Evolutionary conservation across 1,140 invertebrate genomes (phyloP).

Genomic region (Pantala flavescens): DNA sequence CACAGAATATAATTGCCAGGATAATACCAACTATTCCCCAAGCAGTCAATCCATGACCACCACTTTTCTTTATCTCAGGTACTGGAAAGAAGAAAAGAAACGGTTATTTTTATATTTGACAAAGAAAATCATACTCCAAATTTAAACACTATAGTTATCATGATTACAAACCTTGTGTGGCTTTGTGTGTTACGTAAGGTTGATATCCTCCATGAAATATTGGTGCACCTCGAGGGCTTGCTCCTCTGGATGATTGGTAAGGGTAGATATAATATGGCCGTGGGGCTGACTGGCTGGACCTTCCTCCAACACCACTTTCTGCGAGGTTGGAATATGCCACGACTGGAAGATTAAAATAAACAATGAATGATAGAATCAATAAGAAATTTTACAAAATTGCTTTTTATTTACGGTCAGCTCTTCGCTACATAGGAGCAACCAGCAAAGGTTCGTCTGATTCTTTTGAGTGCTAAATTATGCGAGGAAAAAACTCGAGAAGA

Average conservation of each 20-base stretch:
- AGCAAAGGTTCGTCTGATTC: too few relatives aligned
- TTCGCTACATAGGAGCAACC: too few relatives aligned
- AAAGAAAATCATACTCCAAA: neutral
- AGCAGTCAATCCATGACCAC: conserved; percentile 32
- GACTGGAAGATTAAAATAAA: neutral
- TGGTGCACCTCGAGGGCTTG: neutral
- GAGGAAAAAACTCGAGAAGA: too few relatives aligned
- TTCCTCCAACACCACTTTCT: neutral
- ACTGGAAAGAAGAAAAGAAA: neutral
- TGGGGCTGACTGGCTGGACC: neutral
- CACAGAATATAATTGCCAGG: conserved; percentile 39
- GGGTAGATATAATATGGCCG: neutral
- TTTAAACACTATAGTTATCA: neutral
- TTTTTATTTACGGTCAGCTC: too few relatives aligned
- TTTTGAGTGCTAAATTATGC: too few relatives aligned
- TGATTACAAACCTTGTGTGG: neutral
- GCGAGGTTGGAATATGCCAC: neutral
- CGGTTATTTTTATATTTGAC: neutral
- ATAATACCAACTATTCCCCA: conserved; percentile 47
- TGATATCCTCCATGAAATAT: neutral
- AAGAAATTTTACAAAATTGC: too few relatives aligned
- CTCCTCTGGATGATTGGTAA: neutral
- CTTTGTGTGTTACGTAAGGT: neutral
- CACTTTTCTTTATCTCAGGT: neutral
- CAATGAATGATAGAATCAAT: too few relatives aligned